phyloP scores from a whole-genome alignment of 2,888 invertebrate genomes.

The Drosophila hamatofila region DNA sequence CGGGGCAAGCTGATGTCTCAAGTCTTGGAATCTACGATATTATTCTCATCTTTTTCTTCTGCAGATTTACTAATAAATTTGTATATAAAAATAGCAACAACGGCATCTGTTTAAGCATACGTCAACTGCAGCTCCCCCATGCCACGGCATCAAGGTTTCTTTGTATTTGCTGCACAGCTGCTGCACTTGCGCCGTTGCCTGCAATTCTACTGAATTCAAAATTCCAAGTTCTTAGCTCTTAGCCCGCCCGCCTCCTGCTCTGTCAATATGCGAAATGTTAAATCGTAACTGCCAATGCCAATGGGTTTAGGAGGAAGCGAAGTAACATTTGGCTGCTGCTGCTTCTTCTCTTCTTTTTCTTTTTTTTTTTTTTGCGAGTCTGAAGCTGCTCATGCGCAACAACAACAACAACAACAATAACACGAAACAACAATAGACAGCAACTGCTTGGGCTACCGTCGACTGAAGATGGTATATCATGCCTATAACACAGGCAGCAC shows the following conservation, averaged over 20 bases:
- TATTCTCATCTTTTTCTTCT: slow-evolving; percentile 19
- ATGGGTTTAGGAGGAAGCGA: slow-evolving; percentile 6
- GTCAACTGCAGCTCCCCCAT: slow-evolving; percentile 11
- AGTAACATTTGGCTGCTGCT: slow-evolving; percentile 23
- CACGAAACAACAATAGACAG: slow-evolving; percentile 44
- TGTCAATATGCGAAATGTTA: slow-evolving; percentile 55
- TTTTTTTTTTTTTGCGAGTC: slow-evolving; percentile 10
- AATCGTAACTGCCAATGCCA: slow-evolving; percentile 48
- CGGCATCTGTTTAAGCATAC: slow-evolving; percentile 42
- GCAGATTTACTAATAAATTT: slow-evolving; percentile 62
- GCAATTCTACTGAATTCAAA: slow-evolving; percentile 61
- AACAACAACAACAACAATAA: slow-evolving; percentile 44
- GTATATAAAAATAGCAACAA: slow-evolving; percentile 49
- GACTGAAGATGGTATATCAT: slow-evolving; percentile 51
- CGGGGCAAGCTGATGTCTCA: slow-evolving; percentile 29
- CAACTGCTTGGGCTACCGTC: slow-evolving; percentile 38
- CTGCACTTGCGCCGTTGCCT: slow-evolving; percentile 48
- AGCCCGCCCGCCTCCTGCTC: slow-evolving; percentile 11
- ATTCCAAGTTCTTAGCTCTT: slow-evolving; percentile 40
- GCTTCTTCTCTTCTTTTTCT: neutral
- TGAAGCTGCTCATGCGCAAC: slow-evolving; percentile 71
- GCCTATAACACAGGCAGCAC: slow-evolving; percentile 17
- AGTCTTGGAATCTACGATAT: slow-evolving; percentile 69
- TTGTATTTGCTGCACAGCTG: slow-evolving; percentile 31
- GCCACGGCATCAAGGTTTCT: neutral